Evolutionary conservation across 1,140 invertebrate genomes (phyloP).

Genomic region (Papilio aristodemus): DNA sequence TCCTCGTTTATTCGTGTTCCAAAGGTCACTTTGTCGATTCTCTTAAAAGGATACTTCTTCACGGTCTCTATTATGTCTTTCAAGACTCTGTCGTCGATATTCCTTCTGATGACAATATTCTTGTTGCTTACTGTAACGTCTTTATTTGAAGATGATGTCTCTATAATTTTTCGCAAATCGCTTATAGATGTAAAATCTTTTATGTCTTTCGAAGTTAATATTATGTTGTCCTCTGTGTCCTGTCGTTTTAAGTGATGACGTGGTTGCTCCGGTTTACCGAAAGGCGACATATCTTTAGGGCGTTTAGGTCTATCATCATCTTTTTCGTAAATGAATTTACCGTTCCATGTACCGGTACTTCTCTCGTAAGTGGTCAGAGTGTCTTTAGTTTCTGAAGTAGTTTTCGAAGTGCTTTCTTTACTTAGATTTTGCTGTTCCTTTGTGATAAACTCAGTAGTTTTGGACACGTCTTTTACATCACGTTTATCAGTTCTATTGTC

Average conservation of each 20-base stretch:
- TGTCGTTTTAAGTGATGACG: slow-evolving; percentile 72
- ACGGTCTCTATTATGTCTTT: slow-evolving; percentile 76
- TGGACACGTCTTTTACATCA: slow-evolving; percentile 55
- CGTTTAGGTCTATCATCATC: slow-evolving; percentile 68
- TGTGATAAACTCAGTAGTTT: slow-evolving; percentile 63
- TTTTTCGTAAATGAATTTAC: slow-evolving; percentile 72
- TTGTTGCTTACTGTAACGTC: slow-evolving; percentile 74
- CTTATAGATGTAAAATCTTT: slow-evolving; percentile 77
- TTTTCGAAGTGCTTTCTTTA: slow-evolving; percentile 57
- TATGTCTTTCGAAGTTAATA: slow-evolving; percentile 73
- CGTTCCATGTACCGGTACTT: slow-evolving; percentile 75
- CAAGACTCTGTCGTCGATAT: slow-evolving; percentile 70
- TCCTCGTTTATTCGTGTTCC: slow-evolving; percentile 76
- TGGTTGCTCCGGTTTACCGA: slow-evolving; percentile 68
- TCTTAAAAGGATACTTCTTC: slow-evolving; percentile 75
- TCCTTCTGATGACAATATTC: slow-evolving; percentile 73
- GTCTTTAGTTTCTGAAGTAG: slow-evolving; percentile 65
- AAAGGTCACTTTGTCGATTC: slow-evolving; percentile 72
- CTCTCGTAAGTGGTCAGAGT: slow-evolving; percentile 71
- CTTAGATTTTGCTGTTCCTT: slow-evolving; percentile 63
- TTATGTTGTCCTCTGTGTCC: slow-evolving; percentile 75
- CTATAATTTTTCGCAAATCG: slow-evolving; percentile 72
- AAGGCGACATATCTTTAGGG: slow-evolving; percentile 71
- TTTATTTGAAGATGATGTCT: slow-evolving; percentile 65
- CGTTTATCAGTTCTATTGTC: slow-evolving; percentile 49